Percentiles rank a stretch among this genome's conserved stretches.
phyloP scores from a whole-genome alignment of 2,797 vertebrate genomes.

The Denticeps clupeoides region DNA sequence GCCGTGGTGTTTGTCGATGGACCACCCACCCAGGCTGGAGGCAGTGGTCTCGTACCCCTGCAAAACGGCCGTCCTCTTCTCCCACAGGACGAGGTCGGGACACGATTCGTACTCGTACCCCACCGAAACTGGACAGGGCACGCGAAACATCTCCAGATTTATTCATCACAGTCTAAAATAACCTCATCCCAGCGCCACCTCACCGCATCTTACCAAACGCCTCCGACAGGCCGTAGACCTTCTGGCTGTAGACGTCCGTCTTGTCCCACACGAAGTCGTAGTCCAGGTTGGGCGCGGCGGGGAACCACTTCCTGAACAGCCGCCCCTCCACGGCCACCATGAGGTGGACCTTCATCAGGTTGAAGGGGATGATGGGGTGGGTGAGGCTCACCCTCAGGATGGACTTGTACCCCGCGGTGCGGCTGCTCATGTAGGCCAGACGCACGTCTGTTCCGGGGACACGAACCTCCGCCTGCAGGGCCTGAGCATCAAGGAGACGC shows the following conservation, averaged over 20 bases:
- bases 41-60: constrained; percentile 90
- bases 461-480: constrained; percentile 79
- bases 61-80: constrained; percentile 88
- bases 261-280: constrained; percentile 98
- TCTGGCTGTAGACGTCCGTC: constrained; percentile 94
- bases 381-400: constrained; percentile 85
- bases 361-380: constrained; percentile 85
- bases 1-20: constrained; percentile 86
- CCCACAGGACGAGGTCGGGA: constrained; percentile 93
- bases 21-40: constrained; percentile 93
- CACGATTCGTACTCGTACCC: constrained; percentile 98
- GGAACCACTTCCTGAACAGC: constrained; percentile 93
- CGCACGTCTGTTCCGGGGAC: constrained; percentile 82
- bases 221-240: constrained; percentile 88
- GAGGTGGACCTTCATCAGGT: constrained; percentile 97
- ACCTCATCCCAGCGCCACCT: no score
- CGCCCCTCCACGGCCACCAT: constrained; percentile 95
- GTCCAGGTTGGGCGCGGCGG: constrained; percentile 78
- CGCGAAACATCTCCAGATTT: not conserved
- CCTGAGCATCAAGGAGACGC: constrained; percentile 45
- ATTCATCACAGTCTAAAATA: no score
- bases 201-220: constrained; percentile 74
- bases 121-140: constrained; percentile 70
- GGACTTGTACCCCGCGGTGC: constrained; percentile 88
- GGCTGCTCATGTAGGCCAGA: constrained; percentile 86